phyloP scores from a whole-genome alignment of 1,140 invertebrate species.

The Diachasma alloeum region DNA sequence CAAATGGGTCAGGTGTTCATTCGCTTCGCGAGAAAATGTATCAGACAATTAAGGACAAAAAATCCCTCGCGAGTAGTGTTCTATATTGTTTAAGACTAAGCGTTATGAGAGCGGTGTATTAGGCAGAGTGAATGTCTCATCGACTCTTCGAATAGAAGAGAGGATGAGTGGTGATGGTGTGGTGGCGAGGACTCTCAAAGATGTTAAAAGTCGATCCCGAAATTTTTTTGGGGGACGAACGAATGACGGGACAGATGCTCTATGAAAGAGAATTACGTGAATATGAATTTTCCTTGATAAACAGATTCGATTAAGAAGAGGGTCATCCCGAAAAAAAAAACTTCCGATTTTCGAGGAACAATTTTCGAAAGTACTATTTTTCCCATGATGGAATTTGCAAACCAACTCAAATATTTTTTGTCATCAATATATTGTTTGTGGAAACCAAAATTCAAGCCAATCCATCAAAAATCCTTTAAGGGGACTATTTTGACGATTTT shows the following conservation, averaged over 20 bases:
- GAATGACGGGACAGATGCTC: not conserved
- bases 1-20: not conserved
- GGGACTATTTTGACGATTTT: no score
- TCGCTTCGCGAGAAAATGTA: not conserved
- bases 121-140: slow-evolving; percentile 27
- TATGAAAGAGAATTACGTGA: no score
- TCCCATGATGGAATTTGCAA: no score
- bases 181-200: not conserved
- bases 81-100: slow-evolving; percentile 13
- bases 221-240: not conserved
- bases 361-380: no score
- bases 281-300: no score
- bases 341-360: no score
- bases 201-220: not conserved
- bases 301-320: no score
- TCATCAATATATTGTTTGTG: no score
- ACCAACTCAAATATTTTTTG: no score
- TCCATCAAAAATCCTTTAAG: no score
- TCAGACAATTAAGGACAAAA: not conserved
- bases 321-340: no score
- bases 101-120: slow-evolving; percentile 33
- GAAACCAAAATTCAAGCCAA: no score
- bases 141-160: not conserved
- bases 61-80: not conserved
- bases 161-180: not conserved